These are phyloP conservation scores for Archips xylosteana DNA, from an alignment of 2,888 invertebrate species.

Conservation along the genomic window DNA sequence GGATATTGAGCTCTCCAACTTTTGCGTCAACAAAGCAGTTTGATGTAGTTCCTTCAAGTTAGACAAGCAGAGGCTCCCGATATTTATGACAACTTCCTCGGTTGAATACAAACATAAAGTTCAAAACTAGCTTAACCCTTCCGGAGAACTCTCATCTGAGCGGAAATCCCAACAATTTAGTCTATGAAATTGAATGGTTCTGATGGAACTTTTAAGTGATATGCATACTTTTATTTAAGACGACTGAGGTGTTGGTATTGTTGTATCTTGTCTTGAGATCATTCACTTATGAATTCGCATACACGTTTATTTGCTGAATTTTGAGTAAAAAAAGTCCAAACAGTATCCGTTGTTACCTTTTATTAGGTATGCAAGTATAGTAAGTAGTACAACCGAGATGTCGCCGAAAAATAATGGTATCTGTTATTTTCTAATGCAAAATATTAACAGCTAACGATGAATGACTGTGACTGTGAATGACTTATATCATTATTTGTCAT, in stretches of 20 bases:
- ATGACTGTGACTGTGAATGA: no score
- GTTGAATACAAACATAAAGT: conserved; percentile 76
- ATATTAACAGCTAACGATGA: no score
- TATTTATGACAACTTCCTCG: conserved; percentile 77
- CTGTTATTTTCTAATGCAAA: no score
- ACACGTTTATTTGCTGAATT: not conserved
- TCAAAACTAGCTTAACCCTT: conserved; percentile 76
- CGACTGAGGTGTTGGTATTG: not conserved
- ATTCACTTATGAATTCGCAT: not conserved
- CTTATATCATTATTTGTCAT: no score
- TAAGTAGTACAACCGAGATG: no score
- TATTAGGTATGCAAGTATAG: no score
- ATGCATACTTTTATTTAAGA: conserved; percentile 32
- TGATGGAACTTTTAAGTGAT: conserved; percentile 48
- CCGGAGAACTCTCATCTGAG: conserved; percentile 65
- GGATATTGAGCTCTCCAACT: conserved; percentile 72
- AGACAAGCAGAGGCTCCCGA: conserved; percentile 68
- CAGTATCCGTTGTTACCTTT: no score
- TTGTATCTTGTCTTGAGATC: not conserved
- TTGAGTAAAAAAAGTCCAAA: not conserved
- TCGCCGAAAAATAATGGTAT: no score
- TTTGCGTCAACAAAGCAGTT: conserved; percentile 75
- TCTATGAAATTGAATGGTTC: conserved; percentile 64
- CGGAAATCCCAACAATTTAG: conserved; percentile 74
- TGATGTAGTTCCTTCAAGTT: conserved; percentile 72